These are phyloP conservation scores for Aporrectodea caliginosa DNA, from an alignment of 1,140 invertebrate species.

Conservation along the genomic window DNA sequence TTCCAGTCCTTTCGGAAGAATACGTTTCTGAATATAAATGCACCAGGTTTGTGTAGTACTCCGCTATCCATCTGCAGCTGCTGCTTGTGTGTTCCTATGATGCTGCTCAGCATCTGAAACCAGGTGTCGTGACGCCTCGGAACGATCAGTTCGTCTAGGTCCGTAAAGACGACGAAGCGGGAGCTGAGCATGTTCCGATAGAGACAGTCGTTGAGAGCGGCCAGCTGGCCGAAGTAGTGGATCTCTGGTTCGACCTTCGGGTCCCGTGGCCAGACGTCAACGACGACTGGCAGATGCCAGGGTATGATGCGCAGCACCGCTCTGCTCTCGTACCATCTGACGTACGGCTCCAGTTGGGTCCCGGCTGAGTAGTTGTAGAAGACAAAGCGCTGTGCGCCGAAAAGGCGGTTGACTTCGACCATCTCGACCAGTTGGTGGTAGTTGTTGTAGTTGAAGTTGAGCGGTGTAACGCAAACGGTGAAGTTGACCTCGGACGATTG, in stretches of 20 bases:
- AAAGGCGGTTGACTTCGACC: constrained; percentile 79
- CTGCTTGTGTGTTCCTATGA: too few relatives aligned
- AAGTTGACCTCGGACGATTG: constrained; percentile 58
- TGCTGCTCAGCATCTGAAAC: constrained; percentile 39
- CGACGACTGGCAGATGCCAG: constrained; percentile 74
- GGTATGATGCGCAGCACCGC: constrained; percentile 71
- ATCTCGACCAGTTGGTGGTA: constrained; percentile 77
- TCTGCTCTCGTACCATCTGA: constrained; percentile 65
- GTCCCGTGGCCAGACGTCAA: constrained; percentile 36
- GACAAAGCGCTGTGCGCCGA: constrained; percentile 83
- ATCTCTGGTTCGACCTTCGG: constrained; percentile 75
- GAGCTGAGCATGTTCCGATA: constrained; percentile 80
- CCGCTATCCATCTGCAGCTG: too few relatives aligned
- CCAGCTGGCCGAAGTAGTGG: constrained; percentile 84
- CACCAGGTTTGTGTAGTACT: too few relatives aligned
- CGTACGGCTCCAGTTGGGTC: constrained; percentile 64
- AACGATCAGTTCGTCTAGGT: constrained; percentile 85
- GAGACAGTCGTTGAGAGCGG: constrained; percentile 86
- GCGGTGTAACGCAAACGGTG: constrained; percentile 87
- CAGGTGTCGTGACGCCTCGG: constrained; percentile 72
- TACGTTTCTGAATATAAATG: too few relatives aligned
- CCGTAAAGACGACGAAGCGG: constrained; percentile 78
- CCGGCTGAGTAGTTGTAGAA: constrained; percentile 90
- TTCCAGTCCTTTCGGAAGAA: too few relatives aligned
- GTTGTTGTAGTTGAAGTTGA: constrained; percentile 83